These are phyloP conservation scores for Heterotilapia buettikoferi DNA, from an alignment of 2,113 vertebrate species.

Conservation along the genomic window DNA sequence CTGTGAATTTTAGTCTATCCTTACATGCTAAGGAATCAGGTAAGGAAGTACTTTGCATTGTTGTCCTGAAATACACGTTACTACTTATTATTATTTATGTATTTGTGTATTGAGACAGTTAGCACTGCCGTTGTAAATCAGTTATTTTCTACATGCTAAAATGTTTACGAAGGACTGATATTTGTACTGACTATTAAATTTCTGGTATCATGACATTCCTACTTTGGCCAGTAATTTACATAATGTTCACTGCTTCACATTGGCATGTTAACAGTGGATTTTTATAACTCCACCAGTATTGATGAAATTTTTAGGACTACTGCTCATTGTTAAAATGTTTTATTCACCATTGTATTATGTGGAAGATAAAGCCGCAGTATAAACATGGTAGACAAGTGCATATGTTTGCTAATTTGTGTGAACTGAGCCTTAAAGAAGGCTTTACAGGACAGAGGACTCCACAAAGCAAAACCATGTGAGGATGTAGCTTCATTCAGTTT, in stretches of 20 bases:
- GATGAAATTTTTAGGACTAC: not conserved
- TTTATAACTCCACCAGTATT: not conserved
- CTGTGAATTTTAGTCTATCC: not conserved
- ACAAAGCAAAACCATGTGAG: not conserved
- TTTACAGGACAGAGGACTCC: not conserved
- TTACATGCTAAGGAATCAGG: not conserved
- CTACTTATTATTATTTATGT: not conserved
- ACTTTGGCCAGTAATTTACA: not conserved
- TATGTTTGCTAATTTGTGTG: not conserved
- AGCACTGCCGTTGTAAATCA: not conserved
- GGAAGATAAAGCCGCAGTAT: not conserved
- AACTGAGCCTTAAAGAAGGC: not conserved
- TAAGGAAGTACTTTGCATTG: not conserved
- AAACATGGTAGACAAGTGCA: not conserved
- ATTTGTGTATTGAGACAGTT: not conserved
- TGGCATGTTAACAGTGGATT: not conserved
- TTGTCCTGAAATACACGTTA: not conserved
- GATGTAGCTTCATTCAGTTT: not conserved
- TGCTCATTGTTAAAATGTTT: not conserved
- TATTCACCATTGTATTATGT: not conserved
- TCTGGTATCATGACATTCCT: not conserved
- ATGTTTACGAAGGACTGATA: not conserved
- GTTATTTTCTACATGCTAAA: not conserved
- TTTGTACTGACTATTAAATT: not conserved
- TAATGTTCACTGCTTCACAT: not conserved